Conservation (phyloP, 2,113 vertebrate species). For the Caracal caracal region DNA sequence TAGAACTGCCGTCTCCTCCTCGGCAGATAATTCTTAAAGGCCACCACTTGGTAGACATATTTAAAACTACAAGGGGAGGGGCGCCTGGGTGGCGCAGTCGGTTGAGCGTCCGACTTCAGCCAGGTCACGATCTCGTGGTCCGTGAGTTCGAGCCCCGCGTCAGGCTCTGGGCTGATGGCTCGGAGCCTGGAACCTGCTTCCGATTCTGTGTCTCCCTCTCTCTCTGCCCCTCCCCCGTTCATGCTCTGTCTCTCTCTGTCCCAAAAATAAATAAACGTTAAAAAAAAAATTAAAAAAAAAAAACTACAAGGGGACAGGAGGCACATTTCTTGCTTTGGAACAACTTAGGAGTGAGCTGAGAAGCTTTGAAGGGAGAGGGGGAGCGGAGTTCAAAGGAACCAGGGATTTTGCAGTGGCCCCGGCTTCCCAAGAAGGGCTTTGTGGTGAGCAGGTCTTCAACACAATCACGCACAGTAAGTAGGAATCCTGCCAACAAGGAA, state of each 20-base stretch:
- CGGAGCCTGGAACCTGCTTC: too few species aligned
- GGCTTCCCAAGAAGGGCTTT: not conserved
- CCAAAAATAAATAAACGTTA: too few species aligned
- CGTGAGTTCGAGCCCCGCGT: too few species aligned
- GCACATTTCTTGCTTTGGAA: not conserved
- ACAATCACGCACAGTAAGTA: not conserved
- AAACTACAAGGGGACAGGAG: not conserved
- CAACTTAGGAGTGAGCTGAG: not conserved
- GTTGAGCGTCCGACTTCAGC: too few species aligned
- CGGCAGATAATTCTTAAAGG: not conserved
- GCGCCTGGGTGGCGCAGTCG: too few species aligned
- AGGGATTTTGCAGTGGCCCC: not conserved
- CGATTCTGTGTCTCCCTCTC: too few species aligned
- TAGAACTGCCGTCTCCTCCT: not conserved
- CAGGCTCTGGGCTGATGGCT: too few species aligned
- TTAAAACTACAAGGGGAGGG: not conserved
- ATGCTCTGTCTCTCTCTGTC: too few species aligned
- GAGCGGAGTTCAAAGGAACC: not conserved
- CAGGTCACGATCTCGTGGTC: too few species aligned
- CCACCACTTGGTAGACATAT: not conserved
- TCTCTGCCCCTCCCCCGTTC: too few species aligned
- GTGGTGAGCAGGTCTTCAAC: not conserved
- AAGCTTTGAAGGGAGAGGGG: not conserved
- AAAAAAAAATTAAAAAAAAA: too few species aligned
- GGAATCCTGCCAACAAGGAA: not conserved